Percentiles rank a stretch among this genome's conserved stretches.
Conservation (phyloP, 1,140 invertebrate genomes). For the Drosophila pseudoananassae region DNA sequence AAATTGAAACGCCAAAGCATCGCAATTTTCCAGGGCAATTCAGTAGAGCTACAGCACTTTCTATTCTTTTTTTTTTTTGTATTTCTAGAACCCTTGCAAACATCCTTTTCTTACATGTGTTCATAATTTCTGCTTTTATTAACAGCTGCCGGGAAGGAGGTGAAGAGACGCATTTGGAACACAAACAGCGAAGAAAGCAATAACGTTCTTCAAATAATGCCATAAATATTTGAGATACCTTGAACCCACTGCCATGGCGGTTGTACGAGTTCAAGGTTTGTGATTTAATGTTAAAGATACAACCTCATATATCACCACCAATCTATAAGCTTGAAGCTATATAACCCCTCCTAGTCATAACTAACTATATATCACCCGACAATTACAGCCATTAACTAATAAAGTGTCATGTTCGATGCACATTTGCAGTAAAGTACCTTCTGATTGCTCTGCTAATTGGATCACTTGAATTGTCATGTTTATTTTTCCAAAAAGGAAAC, state of each 20-base stretch:
- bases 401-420: slow-evolving; percentile 37
- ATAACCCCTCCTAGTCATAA: not conserved
- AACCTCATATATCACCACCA: too few species aligned
- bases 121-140: slow-evolving; percentile 69
- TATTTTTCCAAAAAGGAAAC: slow-evolving; percentile 10
- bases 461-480: slow-evolving; percentile 11
- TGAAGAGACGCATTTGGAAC: slow-evolving; percentile 18
- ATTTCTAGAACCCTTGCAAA: not conserved
- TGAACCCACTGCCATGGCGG: not conserved
- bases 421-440: slow-evolving; percentile 35
- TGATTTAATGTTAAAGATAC: not conserved
- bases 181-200: slow-evolving; percentile 37
- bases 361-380: not conserved
- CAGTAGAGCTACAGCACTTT: slow-evolving; percentile 14
- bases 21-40: slow-evolving; percentile 67
- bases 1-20: slow-evolving; percentile 59
- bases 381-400: slow-evolving; percentile 53
- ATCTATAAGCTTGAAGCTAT: not conserved
- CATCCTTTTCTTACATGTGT: slow-evolving; percentile 29
- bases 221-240: slow-evolving; percentile 54
- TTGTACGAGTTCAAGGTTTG: not conserved
- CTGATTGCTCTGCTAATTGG: slow-evolving; percentile 47
- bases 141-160: slow-evolving; percentile 29
- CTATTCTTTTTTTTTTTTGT: not conserved
- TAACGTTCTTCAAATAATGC: slow-evolving; percentile 59